Conservation (phyloP, 2,888 invertebrate species). For the Morinoia aosen region DNA sequence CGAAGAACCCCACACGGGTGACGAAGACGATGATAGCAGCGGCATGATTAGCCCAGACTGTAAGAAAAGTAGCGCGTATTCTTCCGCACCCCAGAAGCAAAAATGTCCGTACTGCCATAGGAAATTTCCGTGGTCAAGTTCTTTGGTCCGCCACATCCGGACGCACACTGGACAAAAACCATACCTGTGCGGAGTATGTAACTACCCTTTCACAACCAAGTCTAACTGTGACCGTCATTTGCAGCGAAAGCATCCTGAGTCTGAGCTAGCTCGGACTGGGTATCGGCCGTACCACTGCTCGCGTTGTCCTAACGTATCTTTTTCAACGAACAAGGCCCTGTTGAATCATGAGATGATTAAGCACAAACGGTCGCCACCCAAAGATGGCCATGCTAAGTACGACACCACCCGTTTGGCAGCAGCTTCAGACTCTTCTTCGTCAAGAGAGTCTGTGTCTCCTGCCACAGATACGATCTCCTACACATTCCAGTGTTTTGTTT, state of each 20-base stretch:
- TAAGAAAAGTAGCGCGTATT: constrained; percentile 95
- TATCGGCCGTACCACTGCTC: constrained; percentile 64
- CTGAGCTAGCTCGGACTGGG: constrained; percentile 60
- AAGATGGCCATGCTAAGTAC: constrained; percentile 57
- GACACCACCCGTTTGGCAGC: constrained; percentile 49
- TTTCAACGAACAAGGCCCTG: constrained; percentile 67
- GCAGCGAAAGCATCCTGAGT: constrained; percentile 83
- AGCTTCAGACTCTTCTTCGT: constrained; percentile 36
- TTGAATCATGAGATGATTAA: constrained; percentile 67
- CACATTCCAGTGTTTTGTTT: constrained; percentile 65
- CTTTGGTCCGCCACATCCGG: constrained; percentile 91
- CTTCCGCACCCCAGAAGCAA: constrained; percentile 93
- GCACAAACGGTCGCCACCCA: constrained; percentile 64
- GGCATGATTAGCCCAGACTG: constrained; percentile 60
- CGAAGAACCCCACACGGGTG: constrained; percentile 68
- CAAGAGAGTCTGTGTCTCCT: constrained; percentile 38
- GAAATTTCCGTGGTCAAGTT: constrained; percentile 97
- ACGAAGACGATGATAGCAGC: constrained; percentile 77
- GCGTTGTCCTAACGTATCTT: constrained; percentile 65
- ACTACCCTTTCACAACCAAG: constrained; percentile 94
- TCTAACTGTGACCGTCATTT: constrained; percentile 97
- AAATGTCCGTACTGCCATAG: constrained; percentile 93
- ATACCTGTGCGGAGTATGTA: constrained; percentile 93
- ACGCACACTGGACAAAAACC: constrained; percentile 97
- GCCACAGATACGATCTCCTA: constrained; percentile 31